Conservation (phyloP, 2,888 invertebrate species). For the Schrankia costaestrigalis region DNA sequence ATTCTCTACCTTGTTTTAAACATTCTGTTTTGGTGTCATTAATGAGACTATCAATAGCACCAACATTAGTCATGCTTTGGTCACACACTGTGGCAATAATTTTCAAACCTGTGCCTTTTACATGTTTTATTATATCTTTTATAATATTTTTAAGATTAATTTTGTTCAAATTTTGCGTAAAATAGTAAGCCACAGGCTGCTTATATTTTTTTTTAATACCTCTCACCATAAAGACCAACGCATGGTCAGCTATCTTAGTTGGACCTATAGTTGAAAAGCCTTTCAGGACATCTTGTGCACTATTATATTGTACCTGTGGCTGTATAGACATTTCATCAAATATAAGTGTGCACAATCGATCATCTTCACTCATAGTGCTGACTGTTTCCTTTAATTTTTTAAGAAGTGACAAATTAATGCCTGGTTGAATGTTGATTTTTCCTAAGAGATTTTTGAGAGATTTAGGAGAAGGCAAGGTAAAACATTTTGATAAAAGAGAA, state of each 20-base stretch:
- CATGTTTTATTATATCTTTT: too few species aligned
- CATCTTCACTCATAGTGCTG: background rate
- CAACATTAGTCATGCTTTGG: conserved; percentile 27
- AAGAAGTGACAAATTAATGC: conserved; percentile 1
- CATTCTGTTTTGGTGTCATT: conserved; percentile 15
- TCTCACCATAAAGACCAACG: conserved; percentile 29
- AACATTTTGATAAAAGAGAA: background rate
- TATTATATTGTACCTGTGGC: conserved; percentile 1
- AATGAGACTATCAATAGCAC: conserved; percentile 22
- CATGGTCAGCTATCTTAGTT: conserved; percentile 16
- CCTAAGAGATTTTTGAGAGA: background rate
- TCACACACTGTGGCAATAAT: too few species aligned
- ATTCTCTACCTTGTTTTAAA: too few species aligned
- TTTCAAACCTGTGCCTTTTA: too few species aligned
- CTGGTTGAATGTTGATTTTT: background rate
- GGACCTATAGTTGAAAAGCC: background rate
- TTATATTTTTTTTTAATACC: conserved; percentile 24
- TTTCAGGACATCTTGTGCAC: background rate
- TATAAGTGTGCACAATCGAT: conserved; percentile 1
- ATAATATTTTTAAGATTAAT: too few species aligned
- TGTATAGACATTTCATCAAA: conserved; percentile 6
- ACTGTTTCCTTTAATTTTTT: background rate
- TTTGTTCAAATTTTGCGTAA: conserved; percentile 20
- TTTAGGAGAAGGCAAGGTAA: conserved; percentile 3
- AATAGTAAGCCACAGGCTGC: conserved; percentile 32